These are phyloP conservation scores for Apocrypta bakeri DNA, from an alignment of 1,140 invertebrate species.

Conservation along the genomic window DNA sequence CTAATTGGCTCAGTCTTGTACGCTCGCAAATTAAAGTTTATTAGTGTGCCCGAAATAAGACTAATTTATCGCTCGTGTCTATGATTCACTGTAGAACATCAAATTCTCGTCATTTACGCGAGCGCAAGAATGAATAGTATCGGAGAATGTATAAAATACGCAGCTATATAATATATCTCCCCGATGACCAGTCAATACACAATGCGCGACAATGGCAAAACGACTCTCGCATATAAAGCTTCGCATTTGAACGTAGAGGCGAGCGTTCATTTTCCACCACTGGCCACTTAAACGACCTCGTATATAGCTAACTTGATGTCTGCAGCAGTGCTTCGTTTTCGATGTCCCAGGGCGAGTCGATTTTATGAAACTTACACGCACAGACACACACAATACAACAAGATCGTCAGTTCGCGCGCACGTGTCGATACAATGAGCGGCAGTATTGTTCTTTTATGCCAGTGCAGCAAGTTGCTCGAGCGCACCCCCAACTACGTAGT, in stretches of 20 bases:
- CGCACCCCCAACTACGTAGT: not conserved
- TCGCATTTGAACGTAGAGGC: not conserved
- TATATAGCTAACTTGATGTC: not conserved
- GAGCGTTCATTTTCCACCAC: not conserved
- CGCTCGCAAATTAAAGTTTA: not conserved
- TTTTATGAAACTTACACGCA: constrained; percentile 12
- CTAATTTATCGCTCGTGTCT: too few species aligned
- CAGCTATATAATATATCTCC: too few species aligned
- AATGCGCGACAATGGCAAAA: not conserved
- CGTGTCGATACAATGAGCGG: constrained; percentile 20
- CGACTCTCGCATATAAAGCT: not conserved
- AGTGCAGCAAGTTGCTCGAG: constrained; percentile 15
- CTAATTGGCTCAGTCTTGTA: not conserved
- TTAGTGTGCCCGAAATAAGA: not conserved
- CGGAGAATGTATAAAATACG: not conserved
- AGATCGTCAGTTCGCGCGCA: constrained; percentile 5
- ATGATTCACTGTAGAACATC: not conserved
- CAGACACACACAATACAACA: not conserved
- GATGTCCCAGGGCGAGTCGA: not conserved
- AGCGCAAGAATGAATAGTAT: not conserved
- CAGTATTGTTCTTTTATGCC: constrained; percentile 41
- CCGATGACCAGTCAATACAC: too few species aligned
- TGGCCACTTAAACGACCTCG: not conserved
- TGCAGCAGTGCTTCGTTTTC: not conserved
- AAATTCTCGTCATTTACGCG: not conserved